These are phyloP conservation scores for Cephalotes varians DNA, from an alignment of 2,888 invertebrate genomes.

Conservation along the genomic window DNA sequence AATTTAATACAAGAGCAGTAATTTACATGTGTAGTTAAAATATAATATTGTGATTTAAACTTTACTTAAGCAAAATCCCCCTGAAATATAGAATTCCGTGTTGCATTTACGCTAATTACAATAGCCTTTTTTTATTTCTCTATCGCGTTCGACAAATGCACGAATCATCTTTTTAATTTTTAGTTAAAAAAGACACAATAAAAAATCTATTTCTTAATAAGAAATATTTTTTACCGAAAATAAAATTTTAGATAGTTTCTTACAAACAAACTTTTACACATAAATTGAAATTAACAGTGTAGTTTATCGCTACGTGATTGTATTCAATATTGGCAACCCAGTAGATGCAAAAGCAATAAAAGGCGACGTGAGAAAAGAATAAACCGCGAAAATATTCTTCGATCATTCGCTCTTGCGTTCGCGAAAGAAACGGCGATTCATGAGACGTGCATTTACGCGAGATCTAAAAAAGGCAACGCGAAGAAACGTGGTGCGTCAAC, in stretches of 20 bases:
- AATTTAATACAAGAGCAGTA: slow-evolving; percentile 15
- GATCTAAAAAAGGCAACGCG: slow-evolving; percentile 21
- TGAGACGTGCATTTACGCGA: slow-evolving; percentile 13
- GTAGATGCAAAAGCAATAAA: neutral
- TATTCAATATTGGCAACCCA: neutral
- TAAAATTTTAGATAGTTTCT: neutral
- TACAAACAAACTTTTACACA: neutral
- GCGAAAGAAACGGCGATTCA: slow-evolving; percentile 18
- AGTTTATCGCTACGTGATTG: neutral
- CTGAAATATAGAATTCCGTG: neutral
- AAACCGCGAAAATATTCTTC: slow-evolving; percentile 1
- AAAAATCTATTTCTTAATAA: neutral
- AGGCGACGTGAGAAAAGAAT: neutral
- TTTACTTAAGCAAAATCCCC: neutral
- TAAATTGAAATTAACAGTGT: neutral
- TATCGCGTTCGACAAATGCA: neutral
- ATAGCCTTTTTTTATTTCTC: neutral
- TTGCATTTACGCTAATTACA: neutral
- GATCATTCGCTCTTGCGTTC: neutral
- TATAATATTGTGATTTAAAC: slow-evolving; percentile 1
- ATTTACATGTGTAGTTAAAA: neutral
- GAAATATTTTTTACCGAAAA: neutral
- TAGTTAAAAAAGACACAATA: neutral
- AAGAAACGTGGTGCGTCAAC: slow-evolving; percentile 23
- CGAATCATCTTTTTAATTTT: neutral